Conservation (phyloP, 2,797 vertebrate genomes). For the Semotilus atromaculatus region DNA sequence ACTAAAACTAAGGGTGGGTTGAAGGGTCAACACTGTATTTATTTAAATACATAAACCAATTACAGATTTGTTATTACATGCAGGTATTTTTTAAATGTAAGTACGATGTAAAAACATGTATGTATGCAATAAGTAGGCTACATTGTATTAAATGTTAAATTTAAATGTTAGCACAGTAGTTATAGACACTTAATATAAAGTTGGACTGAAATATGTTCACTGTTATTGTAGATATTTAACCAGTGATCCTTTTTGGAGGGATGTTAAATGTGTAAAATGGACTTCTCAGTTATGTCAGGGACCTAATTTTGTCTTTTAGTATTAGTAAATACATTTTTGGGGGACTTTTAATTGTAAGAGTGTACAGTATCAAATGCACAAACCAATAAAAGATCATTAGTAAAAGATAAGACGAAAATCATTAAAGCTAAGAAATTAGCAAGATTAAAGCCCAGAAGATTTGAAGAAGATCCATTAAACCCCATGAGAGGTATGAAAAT, state of each 20-base stretch:
- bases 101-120: background rate
- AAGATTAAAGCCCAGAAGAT: slow-evolving; percentile 1
- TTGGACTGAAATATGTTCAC: background rate
- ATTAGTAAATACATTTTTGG: background rate
- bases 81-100: background rate
- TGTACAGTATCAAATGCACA: background rate
- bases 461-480: background rate
- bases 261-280: background rate
- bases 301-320: background rate
- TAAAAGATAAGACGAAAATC: background rate
- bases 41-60: background rate
- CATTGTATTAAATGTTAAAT: background rate
- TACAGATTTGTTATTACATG: background rate
- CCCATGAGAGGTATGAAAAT: background rate
- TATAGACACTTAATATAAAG: background rate
- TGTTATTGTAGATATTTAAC: background rate
- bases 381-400: slow-evolving; percentile 1
- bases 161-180: background rate
- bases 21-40: background rate
- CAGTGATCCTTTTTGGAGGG: background rate
- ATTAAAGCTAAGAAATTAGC: background rate
- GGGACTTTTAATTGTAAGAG: background rate
- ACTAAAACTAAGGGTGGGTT: background rate
- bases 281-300: background rate
- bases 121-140: background rate